phyloP scores from a whole-genome alignment of 2,797 vertebrate genomes.

The Coccyzus lansbergi region DNA sequence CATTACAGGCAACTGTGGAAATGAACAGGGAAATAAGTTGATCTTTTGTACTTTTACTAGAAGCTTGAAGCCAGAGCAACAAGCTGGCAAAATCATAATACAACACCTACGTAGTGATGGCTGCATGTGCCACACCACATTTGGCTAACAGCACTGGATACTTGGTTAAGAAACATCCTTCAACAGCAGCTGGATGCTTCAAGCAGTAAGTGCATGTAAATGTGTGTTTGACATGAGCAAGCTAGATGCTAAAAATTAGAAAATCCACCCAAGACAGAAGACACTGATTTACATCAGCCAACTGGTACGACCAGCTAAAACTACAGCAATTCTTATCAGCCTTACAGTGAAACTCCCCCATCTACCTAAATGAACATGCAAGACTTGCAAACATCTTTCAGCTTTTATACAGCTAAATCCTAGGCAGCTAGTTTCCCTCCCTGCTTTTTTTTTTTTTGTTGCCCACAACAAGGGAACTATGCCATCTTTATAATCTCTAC shows the following conservation, averaged over 20 bases:
- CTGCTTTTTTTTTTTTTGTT: not conserved
- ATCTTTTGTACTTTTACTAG: not conserved
- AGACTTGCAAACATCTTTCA: not conserved
- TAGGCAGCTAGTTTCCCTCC: not conserved
- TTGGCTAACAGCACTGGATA: not conserved
- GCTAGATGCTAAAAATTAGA: not conserved
- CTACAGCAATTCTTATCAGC: not conserved
- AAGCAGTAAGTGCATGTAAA: not conserved
- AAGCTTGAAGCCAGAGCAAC: not conserved
- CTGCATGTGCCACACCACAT: not conserved
- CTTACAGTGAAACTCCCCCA: accelerated
- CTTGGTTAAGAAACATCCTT: not conserved
- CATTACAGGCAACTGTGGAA: not conserved
- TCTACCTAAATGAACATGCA: not conserved
- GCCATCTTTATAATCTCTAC: not conserved
- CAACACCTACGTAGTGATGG: accelerated
- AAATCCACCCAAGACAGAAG: not conserved
- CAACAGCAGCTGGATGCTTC: not conserved
- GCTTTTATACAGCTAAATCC: not conserved
- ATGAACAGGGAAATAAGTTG: not conserved
- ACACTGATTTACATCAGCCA: not conserved
- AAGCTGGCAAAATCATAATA: not conserved
- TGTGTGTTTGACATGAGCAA: not conserved
- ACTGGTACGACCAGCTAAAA: not conserved
- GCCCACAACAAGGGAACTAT: not conserved